Base-by-base conservation (phyloP, 2,888 invertebrate species). In the Vannuccia rotundouncinata region DNA sequence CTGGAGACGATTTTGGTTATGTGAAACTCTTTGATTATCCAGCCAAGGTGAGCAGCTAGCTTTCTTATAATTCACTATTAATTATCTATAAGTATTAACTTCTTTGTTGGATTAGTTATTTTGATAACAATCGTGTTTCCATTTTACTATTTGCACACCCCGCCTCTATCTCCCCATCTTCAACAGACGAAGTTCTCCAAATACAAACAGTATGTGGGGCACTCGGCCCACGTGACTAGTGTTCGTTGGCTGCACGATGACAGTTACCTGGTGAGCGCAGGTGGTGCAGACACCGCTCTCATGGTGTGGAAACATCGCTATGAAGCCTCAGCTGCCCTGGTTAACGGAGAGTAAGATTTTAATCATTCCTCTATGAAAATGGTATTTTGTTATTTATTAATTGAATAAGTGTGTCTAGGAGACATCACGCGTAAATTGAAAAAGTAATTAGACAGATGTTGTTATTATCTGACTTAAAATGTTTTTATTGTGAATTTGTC, bases 1-100 rank as follows among this genome's bases (percentile, higher is more conserved):
- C 88, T 29, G 89, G 84, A 1, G 89, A 89, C 83, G 88, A 89
- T 82, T 88, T 88, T 84, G 89, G 89, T 45, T 86, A 87, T 82
- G 86, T 89, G n/a, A 89, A 89, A 80, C 83, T 89, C 28, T 89
- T 89, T 83, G 83, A 86, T 25, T 89, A 86, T 83, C 89, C 89
- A 45, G 86, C 85, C 0, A 86, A 85, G 85, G 89, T 89, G 79
- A 80, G 77, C 0, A 28, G n/a, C 13, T 0, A 13, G 1, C 17
- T 1, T 82, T 59, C n/a, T 1, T 0, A 25, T 31, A n/a, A 27
- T 25, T 5, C 27, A 13, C 25, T 74, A 10, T 59, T 59, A 59
- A 10, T n/a, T n/a, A 59, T 59, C 10, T 10, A 59, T 59, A 59
- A 59, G 10, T 59, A 59, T n/a, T 10, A 10, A 59, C n/a, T 59